Conservation (phyloP, 2,797 vertebrate species). For the Tauraco hartlaubi region DNA sequence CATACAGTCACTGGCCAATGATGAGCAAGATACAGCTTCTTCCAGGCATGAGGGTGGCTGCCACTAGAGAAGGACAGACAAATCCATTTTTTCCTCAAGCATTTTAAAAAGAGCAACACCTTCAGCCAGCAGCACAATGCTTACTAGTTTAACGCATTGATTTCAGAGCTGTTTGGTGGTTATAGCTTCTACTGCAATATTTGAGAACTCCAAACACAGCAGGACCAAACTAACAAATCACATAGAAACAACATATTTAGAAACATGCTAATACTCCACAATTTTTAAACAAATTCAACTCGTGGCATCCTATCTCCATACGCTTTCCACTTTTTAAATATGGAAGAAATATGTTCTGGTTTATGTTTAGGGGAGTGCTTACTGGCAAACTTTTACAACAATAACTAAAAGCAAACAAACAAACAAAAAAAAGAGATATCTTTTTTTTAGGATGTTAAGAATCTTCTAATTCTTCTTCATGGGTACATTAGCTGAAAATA, state of each 20-base stretch:
- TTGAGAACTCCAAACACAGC: neutral
- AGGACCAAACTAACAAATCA: neutral
- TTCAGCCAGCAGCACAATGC: neutral
- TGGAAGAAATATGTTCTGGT: neutral
- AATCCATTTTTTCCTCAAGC: neutral
- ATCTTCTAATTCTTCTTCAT: neutral
- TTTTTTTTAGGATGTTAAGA: neutral
- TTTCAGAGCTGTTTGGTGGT: neutral
- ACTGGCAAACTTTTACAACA: neutral
- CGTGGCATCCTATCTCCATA: neutral
- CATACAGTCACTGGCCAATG: conserved; percentile 78
- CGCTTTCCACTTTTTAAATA: neutral
- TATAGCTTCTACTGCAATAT: neutral
- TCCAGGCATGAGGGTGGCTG: conserved; percentile 41
- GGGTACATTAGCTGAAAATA: neutral
- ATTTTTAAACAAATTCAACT: neutral
- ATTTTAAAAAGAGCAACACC: neutral
- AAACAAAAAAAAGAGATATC: neutral
- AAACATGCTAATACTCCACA: neutral
- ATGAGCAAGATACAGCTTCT: conserved; percentile 68
- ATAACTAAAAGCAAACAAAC: no score
- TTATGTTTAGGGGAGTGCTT: neutral
- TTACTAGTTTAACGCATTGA: neutral
- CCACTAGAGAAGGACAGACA: neutral
- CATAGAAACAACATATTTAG: neutral